Conservation (phyloP, 2,888 invertebrate genomes). For the Helleia helle region DNA sequence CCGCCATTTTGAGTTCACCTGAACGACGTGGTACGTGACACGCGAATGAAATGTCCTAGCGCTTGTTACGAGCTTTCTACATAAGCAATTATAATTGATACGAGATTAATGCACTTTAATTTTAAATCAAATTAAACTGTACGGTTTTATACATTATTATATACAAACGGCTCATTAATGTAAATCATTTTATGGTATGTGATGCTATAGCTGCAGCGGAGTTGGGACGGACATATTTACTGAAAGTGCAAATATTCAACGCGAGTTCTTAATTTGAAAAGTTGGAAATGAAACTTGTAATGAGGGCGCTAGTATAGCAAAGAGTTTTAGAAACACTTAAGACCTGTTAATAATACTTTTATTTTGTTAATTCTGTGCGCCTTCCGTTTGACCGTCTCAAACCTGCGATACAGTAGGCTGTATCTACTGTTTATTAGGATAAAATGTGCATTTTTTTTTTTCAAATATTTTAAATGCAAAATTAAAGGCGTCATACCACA, state of each 20-base stretch:
- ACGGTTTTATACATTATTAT: slow-evolving; percentile 2
- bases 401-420: not conserved
- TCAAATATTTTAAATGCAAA: not conserved
- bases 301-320: not conserved
- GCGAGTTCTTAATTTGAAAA: too few species aligned
- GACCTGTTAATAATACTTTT: not conserved
- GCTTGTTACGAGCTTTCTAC: slow-evolving; percentile 1
- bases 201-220: not conserved
- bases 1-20: not conserved
- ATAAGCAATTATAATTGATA: not conserved
- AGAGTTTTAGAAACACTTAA: not conserved
- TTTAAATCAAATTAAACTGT: slow-evolving; percentile 1
- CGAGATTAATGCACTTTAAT: slow-evolving; percentile 6
- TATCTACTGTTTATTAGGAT: slow-evolving; percentile 2
- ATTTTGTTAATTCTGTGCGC: not conserved
- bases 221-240: not conserved
- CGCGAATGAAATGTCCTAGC: slow-evolving; percentile 8
- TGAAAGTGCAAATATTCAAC: not conserved
- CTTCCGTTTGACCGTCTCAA: not conserved
- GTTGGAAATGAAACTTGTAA: not conserved
- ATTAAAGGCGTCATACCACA: slow-evolving; percentile 13
- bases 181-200: not conserved
- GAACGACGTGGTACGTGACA: slow-evolving; percentile 9
- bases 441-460: not conserved
- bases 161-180: slow-evolving; percentile 1